Evolutionary conservation across 35 echinoderm and acorn worm species (phyloP).

Genomic region (Patiria miniata): DNA sequence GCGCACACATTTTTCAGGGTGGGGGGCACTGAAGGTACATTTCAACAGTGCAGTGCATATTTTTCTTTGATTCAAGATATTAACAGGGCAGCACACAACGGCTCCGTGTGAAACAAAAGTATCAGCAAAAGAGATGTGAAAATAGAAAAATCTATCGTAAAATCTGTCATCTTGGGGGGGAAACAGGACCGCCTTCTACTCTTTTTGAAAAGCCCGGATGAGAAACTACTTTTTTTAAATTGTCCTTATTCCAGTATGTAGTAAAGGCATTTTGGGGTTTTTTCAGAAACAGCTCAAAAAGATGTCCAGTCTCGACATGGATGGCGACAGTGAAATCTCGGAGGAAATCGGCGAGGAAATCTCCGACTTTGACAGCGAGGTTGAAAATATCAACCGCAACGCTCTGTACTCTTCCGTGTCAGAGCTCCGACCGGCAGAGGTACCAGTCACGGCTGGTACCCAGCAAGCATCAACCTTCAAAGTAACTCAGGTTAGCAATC

Average conservation of each 20-base stretch:
- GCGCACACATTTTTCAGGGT: too few relatives aligned
- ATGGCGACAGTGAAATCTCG: conserved; percentile 20
- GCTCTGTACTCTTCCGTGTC: neutral
- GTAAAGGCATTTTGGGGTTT: neutral
- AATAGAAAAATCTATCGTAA: too few relatives aligned
- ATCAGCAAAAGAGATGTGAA: too few relatives aligned
- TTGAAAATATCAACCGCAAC: conserved; percentile 18
- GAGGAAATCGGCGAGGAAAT: conserved; percentile 60
- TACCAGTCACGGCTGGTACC: neutral
- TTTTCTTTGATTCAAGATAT: too few relatives aligned
- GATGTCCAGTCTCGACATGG: neutral
- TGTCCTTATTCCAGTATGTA: neutral
- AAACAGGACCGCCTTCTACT: too few relatives aligned
- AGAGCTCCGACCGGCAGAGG: conserved; percentile 18
- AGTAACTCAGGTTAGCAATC: neutral
- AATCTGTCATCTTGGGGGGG: too few relatives aligned
- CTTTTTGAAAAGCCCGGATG: too few relatives aligned
- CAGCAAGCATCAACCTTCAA: conserved; percentile 11
- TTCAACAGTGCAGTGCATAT: too few relatives aligned
- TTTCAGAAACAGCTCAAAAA: conserved; percentile 10
- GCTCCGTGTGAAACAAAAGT: too few relatives aligned
- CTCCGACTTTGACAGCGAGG: conserved; percentile 34
- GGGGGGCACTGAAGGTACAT: too few relatives aligned
- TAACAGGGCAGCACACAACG: too few relatives aligned
- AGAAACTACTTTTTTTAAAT: too few relatives aligned